Base-by-base conservation (phyloP, 1,140 invertebrate genomes). In the Caerostris extrusa region DNA sequence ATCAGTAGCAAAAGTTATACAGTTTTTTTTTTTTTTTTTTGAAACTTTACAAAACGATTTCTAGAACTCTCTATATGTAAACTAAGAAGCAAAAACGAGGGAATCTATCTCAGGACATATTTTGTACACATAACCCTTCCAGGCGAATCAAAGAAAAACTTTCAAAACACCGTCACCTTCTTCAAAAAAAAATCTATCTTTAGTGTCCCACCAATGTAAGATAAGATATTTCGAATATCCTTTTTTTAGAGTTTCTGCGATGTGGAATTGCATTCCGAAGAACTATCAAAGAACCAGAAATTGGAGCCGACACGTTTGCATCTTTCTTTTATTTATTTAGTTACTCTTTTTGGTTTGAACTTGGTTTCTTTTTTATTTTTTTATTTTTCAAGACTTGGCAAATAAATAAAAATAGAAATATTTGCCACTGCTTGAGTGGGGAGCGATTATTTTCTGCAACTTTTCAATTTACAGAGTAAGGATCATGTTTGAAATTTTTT, bases 281-380 rank as follows among this genome's bases (percentile, higher is more conserved):
- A 85, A 5, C 82, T 58, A 85, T 85, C 55, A 85, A 85, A 58
- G 55, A 85, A 85, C 82, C 82, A 85, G 56, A 85, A 85, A 85
- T 85, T 85, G 82, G 55, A 85, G 55, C 6, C 82, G 82, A 85
- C 82, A 85, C 57, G 14, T 85, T 19, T n/a, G 17, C 55, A 34
- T 60, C 69, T 14, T 77, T 34, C 69, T 77, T 77, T 77, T 77
- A 53, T 77, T 77, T 77, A 77, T 50, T 77, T 53, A 50, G 3
- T 67, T 67, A 17, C n/a, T 14, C 14, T 61, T 61, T 61, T 17
- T 61, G 12, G 60, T 0, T 77, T 77, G 19, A 77, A 77, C 50
- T 77, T 50, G 34, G 50, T 50, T 77, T 77, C 69, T 50, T 77
- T 77, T 53, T 14, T 77, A 53, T 34, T 34, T 34, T 34, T 34